These are phyloP conservation scores for Brachyptera risi DNA, from an alignment of 2,888 invertebrate genomes.

Conservation along the genomic window DNA sequence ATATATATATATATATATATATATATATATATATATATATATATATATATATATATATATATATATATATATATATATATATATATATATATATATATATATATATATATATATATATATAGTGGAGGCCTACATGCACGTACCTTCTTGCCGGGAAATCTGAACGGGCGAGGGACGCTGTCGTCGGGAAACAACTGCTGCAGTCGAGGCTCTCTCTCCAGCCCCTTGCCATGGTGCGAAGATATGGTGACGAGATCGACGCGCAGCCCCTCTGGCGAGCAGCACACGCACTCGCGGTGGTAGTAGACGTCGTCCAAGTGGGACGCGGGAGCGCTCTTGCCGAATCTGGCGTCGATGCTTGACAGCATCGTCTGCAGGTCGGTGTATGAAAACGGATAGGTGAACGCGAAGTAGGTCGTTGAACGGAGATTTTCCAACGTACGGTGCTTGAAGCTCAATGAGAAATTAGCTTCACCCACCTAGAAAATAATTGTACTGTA, in stretches of 20 bases:
- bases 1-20: too few relatives aligned
- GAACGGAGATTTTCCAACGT: constrained; percentile 66
- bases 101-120: too few relatives aligned
- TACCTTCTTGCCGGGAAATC: constrained; percentile 75
- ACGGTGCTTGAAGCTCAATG: constrained; percentile 67
- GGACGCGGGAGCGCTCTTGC: constrained; percentile 2
- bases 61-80: too few relatives aligned
- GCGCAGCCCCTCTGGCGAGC: constrained; percentile 71
- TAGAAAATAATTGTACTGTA: too few relatives aligned
- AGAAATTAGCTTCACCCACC: constrained; percentile 69
- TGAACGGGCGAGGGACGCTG: constrained; percentile 61
- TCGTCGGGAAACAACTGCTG: constrained; percentile 69
- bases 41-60: too few relatives aligned
- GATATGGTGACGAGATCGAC: constrained; percentile 81
- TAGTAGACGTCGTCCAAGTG: constrained; percentile 73
- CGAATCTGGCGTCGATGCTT: constrained; percentile 61
- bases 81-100: too few relatives aligned
- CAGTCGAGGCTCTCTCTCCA: constrained; percentile 66
- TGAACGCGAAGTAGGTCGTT: constrained; percentile 83
- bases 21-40: too few relatives aligned
- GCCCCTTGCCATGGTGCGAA: constrained; percentile 71
- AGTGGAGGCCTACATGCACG: too few relatives aligned
- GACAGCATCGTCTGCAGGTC: constrained; percentile 72
- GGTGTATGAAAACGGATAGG: constrained; percentile 82
- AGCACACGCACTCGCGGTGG: constrained; percentile 71